phyloP scores from a whole-genome alignment of 1,140 invertebrate species.

The Bathynomus jamesi region DNA sequence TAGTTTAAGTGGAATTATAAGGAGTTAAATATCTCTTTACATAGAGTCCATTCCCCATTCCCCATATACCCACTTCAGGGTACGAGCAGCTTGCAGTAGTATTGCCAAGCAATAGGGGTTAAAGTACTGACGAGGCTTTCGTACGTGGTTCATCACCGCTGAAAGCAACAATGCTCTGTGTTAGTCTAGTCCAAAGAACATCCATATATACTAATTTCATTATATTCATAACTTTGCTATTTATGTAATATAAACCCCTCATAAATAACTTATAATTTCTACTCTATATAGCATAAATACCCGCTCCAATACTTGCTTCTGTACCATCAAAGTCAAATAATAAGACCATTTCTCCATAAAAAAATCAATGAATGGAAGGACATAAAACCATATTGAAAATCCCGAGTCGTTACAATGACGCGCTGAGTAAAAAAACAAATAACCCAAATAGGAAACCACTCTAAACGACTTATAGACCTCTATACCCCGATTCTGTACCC shows the following conservation, averaged over 20 bases:
- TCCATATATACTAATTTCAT: background rate
- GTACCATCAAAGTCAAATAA: background rate
- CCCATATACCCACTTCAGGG: too few species aligned
- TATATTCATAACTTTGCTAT: background rate
- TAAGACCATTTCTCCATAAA: background rate
- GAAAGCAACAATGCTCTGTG: too few species aligned
- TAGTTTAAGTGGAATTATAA: too few species aligned
- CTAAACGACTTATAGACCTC: background rate
- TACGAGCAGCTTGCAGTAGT: too few species aligned
- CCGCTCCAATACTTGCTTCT: too few species aligned
- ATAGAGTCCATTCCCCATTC: too few species aligned
- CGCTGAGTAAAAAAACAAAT: background rate
- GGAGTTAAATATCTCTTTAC: too few species aligned
- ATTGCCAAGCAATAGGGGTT: too few species aligned
- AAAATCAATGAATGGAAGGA: background rate
- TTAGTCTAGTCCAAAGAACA: background rate
- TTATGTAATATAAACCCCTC: background rate
- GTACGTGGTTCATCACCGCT: too few species aligned
- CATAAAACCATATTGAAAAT: background rate
- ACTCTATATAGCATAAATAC: background rate
- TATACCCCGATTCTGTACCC: background rate
- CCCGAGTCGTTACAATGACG: background rate
- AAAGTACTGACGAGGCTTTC: too few species aligned
- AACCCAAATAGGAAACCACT: background rate
- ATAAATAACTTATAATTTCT: background rate